phyloP scores from a whole-genome alignment of 2,888 invertebrate species.

The Leucophenga maculata region DNA sequence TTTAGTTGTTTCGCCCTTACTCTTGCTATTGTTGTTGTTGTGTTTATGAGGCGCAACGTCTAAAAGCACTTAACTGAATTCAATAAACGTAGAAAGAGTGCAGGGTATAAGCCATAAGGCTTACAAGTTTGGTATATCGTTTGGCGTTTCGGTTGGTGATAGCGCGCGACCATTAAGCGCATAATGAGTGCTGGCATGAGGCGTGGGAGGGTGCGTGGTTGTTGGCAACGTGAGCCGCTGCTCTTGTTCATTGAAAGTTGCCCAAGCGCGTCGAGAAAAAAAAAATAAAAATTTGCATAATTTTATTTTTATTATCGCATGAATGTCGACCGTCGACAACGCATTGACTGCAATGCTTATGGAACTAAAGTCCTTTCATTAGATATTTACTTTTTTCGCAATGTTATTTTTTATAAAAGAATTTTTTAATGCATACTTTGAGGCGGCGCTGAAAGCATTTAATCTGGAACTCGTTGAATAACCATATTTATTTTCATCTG shows the following conservation, averaged over 20 bases:
- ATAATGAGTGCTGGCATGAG: not conserved
- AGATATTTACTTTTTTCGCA: not conserved
- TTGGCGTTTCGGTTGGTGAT: not conserved
- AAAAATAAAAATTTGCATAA: slow-evolving; percentile 54
- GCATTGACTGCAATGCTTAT: not conserved
- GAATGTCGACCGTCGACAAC: not conserved
- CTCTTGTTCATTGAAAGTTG: slow-evolving; percentile 44
- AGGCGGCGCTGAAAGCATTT: slow-evolving; percentile 35
- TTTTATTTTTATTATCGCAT: slow-evolving; percentile 41
- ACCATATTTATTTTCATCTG: slow-evolving; percentile 62
- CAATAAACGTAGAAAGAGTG: slow-evolving; percentile 50
- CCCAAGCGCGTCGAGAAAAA: slow-evolving; percentile 44
- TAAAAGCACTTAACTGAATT: slow-evolving; percentile 56
- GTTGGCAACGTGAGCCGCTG: slow-evolving; percentile 29
- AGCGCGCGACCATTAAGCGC: not conserved
- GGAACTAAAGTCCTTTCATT: not conserved
- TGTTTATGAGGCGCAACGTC: slow-evolving; percentile 46
- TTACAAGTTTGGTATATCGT: not conserved
- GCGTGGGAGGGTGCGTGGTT: not conserved
- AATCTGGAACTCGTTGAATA: slow-evolving; percentile 39
- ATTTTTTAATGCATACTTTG: slow-evolving; percentile 15
- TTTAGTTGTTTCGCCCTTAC: slow-evolving; percentile 19
- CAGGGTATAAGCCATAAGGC: not conserved
- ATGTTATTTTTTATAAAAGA: not conserved
- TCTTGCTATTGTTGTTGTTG: slow-evolving; percentile 31